Evolutionary conservation across 2,797 vertebrate species (phyloP).

Genomic region (Pagetopsis macropterus): DNA sequence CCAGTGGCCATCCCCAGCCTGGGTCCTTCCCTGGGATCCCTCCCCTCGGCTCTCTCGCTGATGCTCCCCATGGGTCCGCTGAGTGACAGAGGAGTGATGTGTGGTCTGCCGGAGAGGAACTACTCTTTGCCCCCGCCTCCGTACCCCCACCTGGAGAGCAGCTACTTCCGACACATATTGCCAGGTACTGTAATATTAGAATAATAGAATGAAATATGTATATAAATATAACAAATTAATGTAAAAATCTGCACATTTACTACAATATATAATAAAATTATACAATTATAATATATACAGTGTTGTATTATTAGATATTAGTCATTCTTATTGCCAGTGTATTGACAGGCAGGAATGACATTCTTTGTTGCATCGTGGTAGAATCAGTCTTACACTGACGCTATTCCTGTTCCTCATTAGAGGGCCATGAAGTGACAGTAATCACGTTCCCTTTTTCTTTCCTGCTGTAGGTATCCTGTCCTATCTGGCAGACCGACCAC

Average conservation of each 20-base stretch:
- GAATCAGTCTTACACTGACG: too few relatives aligned
- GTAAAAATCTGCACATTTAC: too few relatives aligned
- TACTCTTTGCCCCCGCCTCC: constrained; percentile 96
- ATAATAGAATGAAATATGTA: too few relatives aligned
- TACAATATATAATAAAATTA: too few relatives aligned
- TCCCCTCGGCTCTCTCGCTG: constrained; percentile 95
- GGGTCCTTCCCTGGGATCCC: constrained; percentile 92
- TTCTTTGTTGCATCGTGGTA: too few relatives aligned
- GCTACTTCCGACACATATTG: constrained; percentile 97
- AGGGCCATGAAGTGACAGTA: too few relatives aligned
- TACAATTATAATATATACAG: too few relatives aligned
- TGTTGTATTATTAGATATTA: too few relatives aligned
- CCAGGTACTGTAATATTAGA: constrained; percentile 83
- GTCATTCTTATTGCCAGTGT: too few relatives aligned
- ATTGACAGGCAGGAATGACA: too few relatives aligned
- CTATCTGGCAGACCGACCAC: constrained; percentile 96
- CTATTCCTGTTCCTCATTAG: too few relatives aligned
- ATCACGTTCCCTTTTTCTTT: not conserved
- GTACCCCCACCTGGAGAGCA: constrained; percentile 97
- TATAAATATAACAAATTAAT: too few relatives aligned
- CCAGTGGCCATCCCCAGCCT: constrained; percentile 97
- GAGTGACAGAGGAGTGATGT: constrained; percentile 97
- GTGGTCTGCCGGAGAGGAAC: constrained; percentile 95
- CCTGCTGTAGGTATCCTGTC: constrained; percentile 91
- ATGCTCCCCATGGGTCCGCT: constrained; percentile 98